Conservation (phyloP, 2,797 vertebrate genomes). For the Enteromius mattozi region DNA sequence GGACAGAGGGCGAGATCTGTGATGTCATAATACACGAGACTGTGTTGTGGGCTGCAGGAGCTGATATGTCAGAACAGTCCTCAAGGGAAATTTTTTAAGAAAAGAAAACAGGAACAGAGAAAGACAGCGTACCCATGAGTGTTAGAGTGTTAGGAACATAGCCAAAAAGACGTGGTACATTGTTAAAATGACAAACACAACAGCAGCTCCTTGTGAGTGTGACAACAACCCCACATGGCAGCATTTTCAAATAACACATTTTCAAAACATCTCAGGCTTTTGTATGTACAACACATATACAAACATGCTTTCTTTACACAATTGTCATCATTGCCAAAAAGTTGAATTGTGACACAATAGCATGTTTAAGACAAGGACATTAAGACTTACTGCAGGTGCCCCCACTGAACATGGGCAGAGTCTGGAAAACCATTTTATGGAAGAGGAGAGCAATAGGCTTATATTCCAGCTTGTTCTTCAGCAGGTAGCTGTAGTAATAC, state of each 20-base stretch:
- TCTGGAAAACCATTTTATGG: constrained; percentile 99
- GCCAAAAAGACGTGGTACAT: constrained; percentile 62
- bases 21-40: constrained; percentile 21
- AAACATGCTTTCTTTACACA: constrained; percentile 11
- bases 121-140: constrained; percentile 62
- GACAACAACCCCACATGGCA: constrained; percentile 14
- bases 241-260: not conserved
- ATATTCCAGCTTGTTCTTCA: constrained; percentile 98
- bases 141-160: constrained; percentile 69
- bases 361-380: constrained; percentile 10
- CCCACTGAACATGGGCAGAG: constrained; percentile 99
- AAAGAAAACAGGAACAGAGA: constrained; percentile 62
- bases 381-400: constrained; percentile 98
- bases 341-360: not conserved
- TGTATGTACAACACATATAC: not conserved
- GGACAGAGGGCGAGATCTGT: not conserved
- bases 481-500: constrained; percentile 98
- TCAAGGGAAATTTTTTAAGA: constrained; percentile 55
- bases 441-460: constrained; percentile 98
- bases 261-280: constrained; percentile 16
- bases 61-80: constrained; percentile 77
- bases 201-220: constrained; percentile 4
- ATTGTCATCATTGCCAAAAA: not conserved
- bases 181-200: constrained; percentile 58
- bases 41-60: constrained; percentile 34